These are phyloP conservation scores for Deroplatys truncata DNA, from an alignment of 2,888 invertebrate species.

Conservation along the genomic window DNA sequence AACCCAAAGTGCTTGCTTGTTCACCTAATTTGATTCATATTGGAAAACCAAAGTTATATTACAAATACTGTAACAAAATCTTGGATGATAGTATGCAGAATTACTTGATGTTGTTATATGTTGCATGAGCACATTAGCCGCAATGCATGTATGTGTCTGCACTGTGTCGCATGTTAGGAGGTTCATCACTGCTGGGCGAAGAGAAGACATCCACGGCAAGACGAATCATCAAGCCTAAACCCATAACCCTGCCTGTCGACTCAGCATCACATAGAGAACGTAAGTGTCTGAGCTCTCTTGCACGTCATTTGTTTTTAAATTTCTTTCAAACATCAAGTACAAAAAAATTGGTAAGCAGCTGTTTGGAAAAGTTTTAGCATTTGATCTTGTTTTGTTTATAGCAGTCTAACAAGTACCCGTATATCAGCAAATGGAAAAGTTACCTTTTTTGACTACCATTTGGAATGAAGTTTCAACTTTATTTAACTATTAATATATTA, in stretches of 20 bases:
- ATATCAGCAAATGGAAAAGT: no score
- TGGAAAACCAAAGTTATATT: no score
- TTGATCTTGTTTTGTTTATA: background rate
- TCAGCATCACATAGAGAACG: conserved; percentile 59
- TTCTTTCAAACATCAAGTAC: background rate
- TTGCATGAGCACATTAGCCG: conserved; percentile 38
- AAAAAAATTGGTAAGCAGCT: background rate
- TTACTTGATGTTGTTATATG: background rate
- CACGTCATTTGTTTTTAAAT: background rate
- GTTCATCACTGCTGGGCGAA: conserved; percentile 34
- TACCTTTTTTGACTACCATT: no score
- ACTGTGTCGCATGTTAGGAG: background rate
- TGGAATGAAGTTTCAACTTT: no score
- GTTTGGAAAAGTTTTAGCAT: background rate
- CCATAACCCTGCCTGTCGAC: conserved; percentile 64
- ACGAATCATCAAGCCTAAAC: conserved; percentile 57
- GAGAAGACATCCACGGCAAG: conserved; percentile 50
- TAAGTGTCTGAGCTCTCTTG: conserved; percentile 46
- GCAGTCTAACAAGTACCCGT: no score
- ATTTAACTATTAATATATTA: no score
- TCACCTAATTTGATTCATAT: no score
- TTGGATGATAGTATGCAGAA: background rate
- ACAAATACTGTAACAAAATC: no score
- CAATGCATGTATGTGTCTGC: conserved; percentile 10
- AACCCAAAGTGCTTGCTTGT: no score